Evolutionary conservation across 2,888 invertebrate species (phyloP).

Genomic region (Buathra laborator): DNA sequence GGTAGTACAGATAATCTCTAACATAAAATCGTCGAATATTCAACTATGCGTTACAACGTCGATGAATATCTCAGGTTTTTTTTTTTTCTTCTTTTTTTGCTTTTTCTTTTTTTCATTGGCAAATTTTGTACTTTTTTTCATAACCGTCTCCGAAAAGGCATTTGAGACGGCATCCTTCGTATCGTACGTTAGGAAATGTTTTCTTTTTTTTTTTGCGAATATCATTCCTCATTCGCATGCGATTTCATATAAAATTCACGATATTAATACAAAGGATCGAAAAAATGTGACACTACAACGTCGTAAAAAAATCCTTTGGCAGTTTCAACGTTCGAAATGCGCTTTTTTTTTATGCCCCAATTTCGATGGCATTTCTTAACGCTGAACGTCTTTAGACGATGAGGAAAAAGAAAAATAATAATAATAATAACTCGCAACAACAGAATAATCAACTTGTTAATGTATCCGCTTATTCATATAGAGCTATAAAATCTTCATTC

Average conservation of each 20-base stretch:
- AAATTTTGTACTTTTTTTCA: slow-evolving; percentile 54
- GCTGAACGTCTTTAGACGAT: slow-evolving; percentile 9
- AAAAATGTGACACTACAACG: slow-evolving; percentile 35
- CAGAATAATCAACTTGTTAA: slow-evolving; percentile 60
- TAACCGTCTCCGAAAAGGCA: slow-evolving; percentile 43
- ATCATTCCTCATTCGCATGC: slow-evolving; percentile 7
- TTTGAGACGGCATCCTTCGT: slow-evolving; percentile 27
- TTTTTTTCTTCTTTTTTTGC: background rate
- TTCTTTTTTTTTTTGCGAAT: background rate
- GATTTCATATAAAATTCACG: slow-evolving; percentile 21
- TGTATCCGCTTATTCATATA: slow-evolving; percentile 43
- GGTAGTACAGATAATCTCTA: slow-evolving; percentile 30
- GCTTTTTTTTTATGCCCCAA: slow-evolving; percentile 5
- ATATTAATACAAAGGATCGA: slow-evolving; percentile 20
- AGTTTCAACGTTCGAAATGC: slow-evolving; percentile 56
- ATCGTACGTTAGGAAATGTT: slow-evolving; percentile 25
- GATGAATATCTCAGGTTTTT: slow-evolving; percentile 30
- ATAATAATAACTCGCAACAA: slow-evolving; percentile 53
- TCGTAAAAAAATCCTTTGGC: slow-evolving; percentile 65
- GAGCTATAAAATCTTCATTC: slow-evolving; percentile 61
- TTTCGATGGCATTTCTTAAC: slow-evolving; percentile 36
- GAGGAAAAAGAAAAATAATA: slow-evolving; percentile 27
- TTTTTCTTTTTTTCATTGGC: slow-evolving; percentile 21
- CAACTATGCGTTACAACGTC: slow-evolving; percentile 29
- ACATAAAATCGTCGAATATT: slow-evolving; percentile 33